phyloP scores from a whole-genome alignment of 2,113 vertebrate genomes.

The Otocyon megalotis region DNA sequence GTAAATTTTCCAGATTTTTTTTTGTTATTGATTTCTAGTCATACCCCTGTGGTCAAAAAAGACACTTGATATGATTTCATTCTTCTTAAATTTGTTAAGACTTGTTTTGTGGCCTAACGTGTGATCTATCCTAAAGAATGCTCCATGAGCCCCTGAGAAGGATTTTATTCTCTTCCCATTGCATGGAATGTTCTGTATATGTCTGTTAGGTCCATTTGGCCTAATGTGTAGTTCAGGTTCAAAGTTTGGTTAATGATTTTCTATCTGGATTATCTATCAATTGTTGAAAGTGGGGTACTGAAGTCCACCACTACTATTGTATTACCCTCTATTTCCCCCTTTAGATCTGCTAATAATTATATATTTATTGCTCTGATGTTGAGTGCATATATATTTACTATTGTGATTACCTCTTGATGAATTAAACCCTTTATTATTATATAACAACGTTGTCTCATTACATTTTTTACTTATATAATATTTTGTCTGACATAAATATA shows the following conservation, averaged over 20 bases:
- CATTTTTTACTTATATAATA: neutral
- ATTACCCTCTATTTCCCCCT: neutral
- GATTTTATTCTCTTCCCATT: neutral
- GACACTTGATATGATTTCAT: neutral
- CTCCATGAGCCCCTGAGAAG: neutral
- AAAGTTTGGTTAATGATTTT: neutral
- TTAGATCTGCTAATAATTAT: neutral
- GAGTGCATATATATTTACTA: neutral
- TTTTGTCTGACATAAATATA: neutral
- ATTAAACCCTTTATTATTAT: neutral
- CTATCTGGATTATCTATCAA: neutral
- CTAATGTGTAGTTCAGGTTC: neutral
- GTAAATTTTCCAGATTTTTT: neutral
- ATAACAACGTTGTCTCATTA: neutral
- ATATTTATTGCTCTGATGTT: neutral
- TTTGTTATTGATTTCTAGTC: neutral
- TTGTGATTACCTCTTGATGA: neutral
- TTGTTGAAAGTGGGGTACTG: neutral
- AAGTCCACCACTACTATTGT: neutral
- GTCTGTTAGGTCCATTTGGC: neutral
- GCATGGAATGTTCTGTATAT: neutral
- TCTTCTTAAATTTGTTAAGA: conserved; percentile 4
- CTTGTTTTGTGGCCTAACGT: neutral
- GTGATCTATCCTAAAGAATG: neutral
- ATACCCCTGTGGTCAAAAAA: neutral